phyloP scores from a whole-genome alignment of 2,888 invertebrate species.

The Exocentrus adspersus region DNA sequence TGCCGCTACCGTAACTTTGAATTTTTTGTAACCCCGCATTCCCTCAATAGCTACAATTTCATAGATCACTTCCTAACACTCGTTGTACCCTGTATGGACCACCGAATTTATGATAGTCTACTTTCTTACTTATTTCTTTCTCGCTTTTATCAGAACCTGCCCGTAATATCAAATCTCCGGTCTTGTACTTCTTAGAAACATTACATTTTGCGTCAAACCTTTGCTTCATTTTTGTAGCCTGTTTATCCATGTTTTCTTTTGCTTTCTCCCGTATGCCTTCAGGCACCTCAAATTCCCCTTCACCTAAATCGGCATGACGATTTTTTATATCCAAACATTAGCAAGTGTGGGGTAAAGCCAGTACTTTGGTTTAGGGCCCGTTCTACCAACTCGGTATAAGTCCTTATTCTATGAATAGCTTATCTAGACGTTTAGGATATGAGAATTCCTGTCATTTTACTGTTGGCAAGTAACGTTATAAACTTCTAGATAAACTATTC shows the following conservation, averaged over 20 bases:
- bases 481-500: too few species aligned
- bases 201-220: constrained; percentile 26
- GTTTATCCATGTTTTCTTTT: constrained; percentile 14
- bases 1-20: constrained; percentile 25
- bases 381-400: too few species aligned
- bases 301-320: background rate
- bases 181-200: background rate
- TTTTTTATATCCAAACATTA: constrained; percentile 20
- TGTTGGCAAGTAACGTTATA: too few species aligned
- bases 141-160: constrained; percentile 13
- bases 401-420: too few species aligned
- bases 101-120: constrained; percentile 34
- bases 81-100: constrained; percentile 39
- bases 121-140: constrained; percentile 36
- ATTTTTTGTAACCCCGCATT: constrained; percentile 29
- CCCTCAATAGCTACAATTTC: constrained; percentile 38
- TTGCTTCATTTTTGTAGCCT: constrained; percentile 9
- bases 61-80: constrained; percentile 38
- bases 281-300: background rate
- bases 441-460: too few species aligned
- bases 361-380: constrained; percentile 23
- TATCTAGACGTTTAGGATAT: too few species aligned
- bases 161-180: constrained; percentile 36
- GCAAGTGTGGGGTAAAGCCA: constrained; percentile 11
- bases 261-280: constrained; percentile 4